These are phyloP conservation scores for Heterodera carotae DNA, from an alignment of 1,140 invertebrate genomes.

Conservation along the genomic window DNA sequence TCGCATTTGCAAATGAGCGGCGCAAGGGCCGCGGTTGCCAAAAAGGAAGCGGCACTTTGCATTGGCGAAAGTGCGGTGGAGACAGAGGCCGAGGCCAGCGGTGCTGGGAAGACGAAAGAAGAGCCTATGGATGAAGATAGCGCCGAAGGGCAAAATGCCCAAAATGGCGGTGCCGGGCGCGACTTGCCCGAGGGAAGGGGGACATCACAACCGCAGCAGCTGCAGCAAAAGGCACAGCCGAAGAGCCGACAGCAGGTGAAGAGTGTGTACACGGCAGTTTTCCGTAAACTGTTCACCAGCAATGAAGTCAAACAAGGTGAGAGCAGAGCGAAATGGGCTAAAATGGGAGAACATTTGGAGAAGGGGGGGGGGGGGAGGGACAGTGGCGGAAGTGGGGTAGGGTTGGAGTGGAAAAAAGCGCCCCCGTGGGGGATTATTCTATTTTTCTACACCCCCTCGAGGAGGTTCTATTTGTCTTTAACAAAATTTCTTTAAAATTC, in stretches of 20 bases:
- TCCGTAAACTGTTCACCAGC: conserved; percentile 18
- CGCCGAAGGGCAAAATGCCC: not conserved
- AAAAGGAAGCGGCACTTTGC: not conserved
- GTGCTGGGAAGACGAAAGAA: not conserved
- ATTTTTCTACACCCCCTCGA: too few species aligned
- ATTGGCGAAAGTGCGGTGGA: conserved; percentile 14
- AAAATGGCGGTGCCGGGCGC: not conserved
- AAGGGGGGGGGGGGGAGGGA: too few species aligned
- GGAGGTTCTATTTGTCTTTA: too few species aligned
- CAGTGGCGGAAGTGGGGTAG: too few species aligned
- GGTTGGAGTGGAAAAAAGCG: too few species aligned
- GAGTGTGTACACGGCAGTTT: conserved; percentile 10
- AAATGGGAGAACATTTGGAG: not conserved
- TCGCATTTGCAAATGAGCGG: conserved; percentile 1
- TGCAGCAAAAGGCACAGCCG: not conserved
- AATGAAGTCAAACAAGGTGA: conserved; percentile 28
- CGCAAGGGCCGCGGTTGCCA: not conserved
- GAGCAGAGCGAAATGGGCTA: not conserved
- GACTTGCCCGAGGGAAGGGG: not conserved
- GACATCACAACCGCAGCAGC: not conserved
- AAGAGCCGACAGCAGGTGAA: conserved; percentile 7
- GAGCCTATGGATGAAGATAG: not conserved
- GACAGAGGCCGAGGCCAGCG: not conserved
- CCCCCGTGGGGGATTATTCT: too few species aligned
- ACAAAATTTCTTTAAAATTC: too few species aligned